Conservation (phyloP, 2,797 vertebrate species). For the Cyprinella venusta region DNA sequence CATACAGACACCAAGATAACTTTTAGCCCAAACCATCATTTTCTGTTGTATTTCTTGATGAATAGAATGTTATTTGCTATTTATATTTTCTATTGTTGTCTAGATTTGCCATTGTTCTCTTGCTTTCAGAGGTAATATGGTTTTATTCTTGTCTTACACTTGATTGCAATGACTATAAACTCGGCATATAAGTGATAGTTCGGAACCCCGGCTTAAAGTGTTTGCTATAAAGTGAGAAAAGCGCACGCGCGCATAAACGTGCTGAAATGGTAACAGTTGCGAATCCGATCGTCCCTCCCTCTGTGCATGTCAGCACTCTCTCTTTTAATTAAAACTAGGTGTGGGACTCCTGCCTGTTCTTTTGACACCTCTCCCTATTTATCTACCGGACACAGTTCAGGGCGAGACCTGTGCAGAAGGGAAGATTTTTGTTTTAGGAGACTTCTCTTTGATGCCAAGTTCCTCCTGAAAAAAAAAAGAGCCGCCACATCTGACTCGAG, state of each 20-base stretch:
- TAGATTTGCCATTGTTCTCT: neutral
- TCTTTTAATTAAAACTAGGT: conserved; percentile 71
- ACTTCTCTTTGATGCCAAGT: conserved; percentile 78
- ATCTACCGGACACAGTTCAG: conserved; percentile 67
- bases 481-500: conserved; percentile 81
- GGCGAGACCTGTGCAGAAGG: conserved; percentile 68
- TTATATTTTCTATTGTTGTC: neutral
- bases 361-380: conserved; percentile 75
- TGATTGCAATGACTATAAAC: neutral
- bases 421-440: conserved; percentile 72
- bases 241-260: conserved; percentile 14
- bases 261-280: conserved; percentile 32
- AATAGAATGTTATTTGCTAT: neutral
- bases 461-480: conserved; percentile 64
- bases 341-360: conserved; percentile 61
- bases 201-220: neutral
- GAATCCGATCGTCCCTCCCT: conserved; percentile 37
- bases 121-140: neutral
- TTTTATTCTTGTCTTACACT: too few relatives aligned
- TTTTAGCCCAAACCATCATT: neutral
- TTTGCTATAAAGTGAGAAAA: neutral
- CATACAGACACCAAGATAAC: too few relatives aligned
- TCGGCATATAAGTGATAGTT: neutral
- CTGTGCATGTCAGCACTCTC: conserved; percentile 52
- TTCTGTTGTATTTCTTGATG: neutral